Percentiles rank a stretch among this genome's conserved stretches.
Conservation (phyloP, 1,140 invertebrate species). For the Drosophila littoralis region DNA sequence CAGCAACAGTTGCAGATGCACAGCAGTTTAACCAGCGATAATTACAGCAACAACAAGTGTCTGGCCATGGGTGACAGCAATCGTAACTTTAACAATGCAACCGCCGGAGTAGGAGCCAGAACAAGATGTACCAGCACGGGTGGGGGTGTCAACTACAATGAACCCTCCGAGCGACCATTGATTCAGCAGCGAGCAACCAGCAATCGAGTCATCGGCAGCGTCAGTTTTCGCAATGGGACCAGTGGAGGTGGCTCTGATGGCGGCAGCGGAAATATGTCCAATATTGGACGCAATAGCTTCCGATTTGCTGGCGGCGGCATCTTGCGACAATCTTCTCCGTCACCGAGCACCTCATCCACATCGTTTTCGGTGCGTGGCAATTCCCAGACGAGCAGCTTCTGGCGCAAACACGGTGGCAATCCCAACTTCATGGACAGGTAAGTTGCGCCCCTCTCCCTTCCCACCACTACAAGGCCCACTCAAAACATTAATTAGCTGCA, state of each 20-base stretch:
- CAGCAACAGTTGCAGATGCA: slow-evolving; percentile 80
- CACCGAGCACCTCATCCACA: slow-evolving; percentile 39
- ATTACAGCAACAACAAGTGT: slow-evolving; percentile 59
- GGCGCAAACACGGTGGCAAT: slow-evolving; percentile 77
- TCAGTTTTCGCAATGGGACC: slow-evolving; percentile 59
- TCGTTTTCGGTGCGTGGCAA: slow-evolving; percentile 35
- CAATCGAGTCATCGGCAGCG: slow-evolving; percentile 46
- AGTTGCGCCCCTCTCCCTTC: slow-evolving; percentile 3
- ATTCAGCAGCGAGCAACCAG: slow-evolving; percentile 51
- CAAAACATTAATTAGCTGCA: slow-evolving; percentile 49
- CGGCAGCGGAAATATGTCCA: slow-evolving; percentile 15
- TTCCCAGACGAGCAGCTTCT: slow-evolving; percentile 59
- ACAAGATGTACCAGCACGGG: slow-evolving; percentile 10
- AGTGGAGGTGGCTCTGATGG: slow-evolving; percentile 43
- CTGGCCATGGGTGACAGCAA: slow-evolving; percentile 59
- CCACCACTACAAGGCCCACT: not conserved
- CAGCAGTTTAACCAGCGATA: slow-evolving; percentile 67
- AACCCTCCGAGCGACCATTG: slow-evolving; percentile 51
- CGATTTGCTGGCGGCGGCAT: slow-evolving; percentile 66
- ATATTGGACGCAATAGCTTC: slow-evolving; percentile 60
- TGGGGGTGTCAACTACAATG: slow-evolving; percentile 23
- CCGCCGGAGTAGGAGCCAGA: slow-evolving; percentile 11
- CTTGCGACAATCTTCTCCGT: slow-evolving; percentile 69
- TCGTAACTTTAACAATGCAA: slow-evolving; percentile 64
- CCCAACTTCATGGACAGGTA: slow-evolving; percentile 80